phyloP scores from a whole-genome alignment of 1,140 invertebrate genomes.

The Penaeus japonicus region DNA sequence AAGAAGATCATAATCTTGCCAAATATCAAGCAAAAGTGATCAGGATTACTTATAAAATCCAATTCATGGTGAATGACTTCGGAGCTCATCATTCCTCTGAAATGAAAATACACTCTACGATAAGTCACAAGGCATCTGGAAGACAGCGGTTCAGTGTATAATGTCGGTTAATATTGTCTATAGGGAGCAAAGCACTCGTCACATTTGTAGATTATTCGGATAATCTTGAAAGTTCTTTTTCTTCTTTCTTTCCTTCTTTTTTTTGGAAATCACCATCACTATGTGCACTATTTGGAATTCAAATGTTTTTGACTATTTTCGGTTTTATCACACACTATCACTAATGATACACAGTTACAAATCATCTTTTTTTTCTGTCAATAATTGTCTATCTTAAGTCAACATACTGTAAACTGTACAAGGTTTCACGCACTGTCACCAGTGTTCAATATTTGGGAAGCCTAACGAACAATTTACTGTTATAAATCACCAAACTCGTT shows the following conservation, averaged over 20 bases:
- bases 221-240: constrained; percentile 17
- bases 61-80: constrained; percentile 37
- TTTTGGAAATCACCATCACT: constrained; percentile 26
- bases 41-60: constrained; percentile 42
- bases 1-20: constrained; percentile 16
- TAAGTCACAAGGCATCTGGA: constrained; percentile 56
- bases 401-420: constrained; percentile 42
- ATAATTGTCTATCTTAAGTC: constrained; percentile 11
- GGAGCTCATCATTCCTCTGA: constrained; percentile 29
- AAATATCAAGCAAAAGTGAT: constrained; percentile 32
- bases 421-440: constrained; percentile 15
- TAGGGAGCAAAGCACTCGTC: constrained; percentile 37
- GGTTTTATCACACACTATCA: constrained; percentile 50
- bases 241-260: constrained; percentile 10
- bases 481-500: background rate
- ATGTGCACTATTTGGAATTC: background rate
- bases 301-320: background rate
- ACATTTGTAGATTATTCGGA: constrained; percentile 10
- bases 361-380: constrained; percentile 21
- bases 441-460: background rate
- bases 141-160: constrained; percentile 55
- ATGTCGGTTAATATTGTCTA: constrained; percentile 50
- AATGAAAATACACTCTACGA: constrained; percentile 54
- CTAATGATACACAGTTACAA: constrained; percentile 50
- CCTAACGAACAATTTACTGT: background rate